phyloP scores from a whole-genome alignment of 2,888 invertebrate species.

The Agriotes lineatus region DNA sequence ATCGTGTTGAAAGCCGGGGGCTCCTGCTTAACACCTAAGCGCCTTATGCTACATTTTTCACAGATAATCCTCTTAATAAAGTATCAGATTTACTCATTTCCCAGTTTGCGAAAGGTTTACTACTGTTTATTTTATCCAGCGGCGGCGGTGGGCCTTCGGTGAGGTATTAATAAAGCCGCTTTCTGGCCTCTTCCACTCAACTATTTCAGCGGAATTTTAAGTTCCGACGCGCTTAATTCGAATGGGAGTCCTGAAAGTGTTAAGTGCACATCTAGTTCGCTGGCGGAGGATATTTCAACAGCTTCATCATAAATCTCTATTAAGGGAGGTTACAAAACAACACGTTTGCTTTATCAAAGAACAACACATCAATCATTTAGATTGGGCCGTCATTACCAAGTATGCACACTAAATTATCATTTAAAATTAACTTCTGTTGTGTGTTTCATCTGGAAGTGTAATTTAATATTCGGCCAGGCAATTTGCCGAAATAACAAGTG shows the following conservation, averaged over 20 bases:
- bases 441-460: conserved; percentile 10
- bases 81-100: conserved; percentile 42
- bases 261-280: conserved; percentile 7
- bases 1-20: conserved; percentile 46
- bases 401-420: conserved; percentile 55
- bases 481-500: neutral
- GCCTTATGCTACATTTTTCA: conserved; percentile 51
- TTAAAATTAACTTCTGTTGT: conserved; percentile 34
- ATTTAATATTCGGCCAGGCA: conserved; percentile 3
- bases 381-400: conserved; percentile 65
- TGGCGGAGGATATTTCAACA: conserved; percentile 33
- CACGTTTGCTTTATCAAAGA: conserved; percentile 62
- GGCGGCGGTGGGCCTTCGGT: neutral
- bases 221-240: neutral
- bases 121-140: conserved; percentile 19
- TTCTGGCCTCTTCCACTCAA: neutral
- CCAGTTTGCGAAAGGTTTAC: conserved; percentile 29
- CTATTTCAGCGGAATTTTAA: neutral
- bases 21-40: conserved; percentile 48
- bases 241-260: neutral
- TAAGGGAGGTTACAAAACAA: conserved; percentile 61
- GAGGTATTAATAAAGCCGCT: neutral
- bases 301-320: conserved; percentile 63
- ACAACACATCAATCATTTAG: conserved; percentile 65
- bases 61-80: conserved; percentile 49